phyloP scores from a whole-genome alignment of 2,888 invertebrate species.

The Xestia ashworthii region DNA sequence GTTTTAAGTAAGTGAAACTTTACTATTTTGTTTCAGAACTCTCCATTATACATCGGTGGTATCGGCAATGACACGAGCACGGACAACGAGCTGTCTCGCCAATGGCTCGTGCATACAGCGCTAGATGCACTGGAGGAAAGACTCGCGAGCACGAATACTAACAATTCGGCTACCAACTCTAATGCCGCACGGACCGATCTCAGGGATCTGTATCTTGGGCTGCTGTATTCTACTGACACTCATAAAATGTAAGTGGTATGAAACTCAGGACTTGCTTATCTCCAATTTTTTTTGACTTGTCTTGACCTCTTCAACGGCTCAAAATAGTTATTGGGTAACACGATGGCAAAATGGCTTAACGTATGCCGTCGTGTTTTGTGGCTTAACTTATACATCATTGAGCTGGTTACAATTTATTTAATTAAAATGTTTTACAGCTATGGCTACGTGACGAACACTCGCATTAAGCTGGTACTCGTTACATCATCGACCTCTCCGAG shows the following conservation, averaged over 20 bases:
- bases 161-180: constrained; percentile 89
- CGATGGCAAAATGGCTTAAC: not conserved
- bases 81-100: constrained; percentile 96
- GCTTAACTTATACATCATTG: too few species aligned
- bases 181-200: constrained; percentile 92
- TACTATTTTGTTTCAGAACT: constrained; percentile 92
- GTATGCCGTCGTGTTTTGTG: too few species aligned
- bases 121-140: constrained; percentile 97
- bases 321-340: not conserved
- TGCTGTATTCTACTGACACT: constrained; percentile 98
- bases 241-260: constrained; percentile 95
- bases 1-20: not conserved
- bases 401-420: not conserved
- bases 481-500: constrained; percentile 97
- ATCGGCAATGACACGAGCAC: constrained; percentile 91
- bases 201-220: constrained; percentile 97
- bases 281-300: not conserved
- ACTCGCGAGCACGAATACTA: constrained; percentile 86
- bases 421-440: constrained; percentile 90
- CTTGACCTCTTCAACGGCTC: not conserved
- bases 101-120: constrained; percentile 98
- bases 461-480: constrained; percentile 98
- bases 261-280: not conserved
- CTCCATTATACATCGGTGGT: constrained; percentile 95
- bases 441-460: constrained; percentile 99